Base-by-base conservation (phyloP, 2,113 vertebrate genomes). In the Stercorarius parasiticus region DNA sequence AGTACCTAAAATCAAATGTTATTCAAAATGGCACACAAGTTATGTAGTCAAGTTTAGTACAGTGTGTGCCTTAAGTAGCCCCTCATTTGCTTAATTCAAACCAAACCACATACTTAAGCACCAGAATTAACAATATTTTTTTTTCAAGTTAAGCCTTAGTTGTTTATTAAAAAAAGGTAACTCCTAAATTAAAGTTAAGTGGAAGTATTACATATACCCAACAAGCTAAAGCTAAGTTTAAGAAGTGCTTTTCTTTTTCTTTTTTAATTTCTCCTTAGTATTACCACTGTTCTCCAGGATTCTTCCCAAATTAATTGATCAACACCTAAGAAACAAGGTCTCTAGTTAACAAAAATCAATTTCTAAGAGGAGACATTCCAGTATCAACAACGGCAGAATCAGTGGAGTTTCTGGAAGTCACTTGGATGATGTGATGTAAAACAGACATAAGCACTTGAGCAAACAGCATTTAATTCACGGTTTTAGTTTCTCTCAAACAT, bases 381-480 rank as follows among this genome's bases (percentile, higher is more conserved):
- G 36, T 36, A 70, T 2, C 10, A 86, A 38, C 12, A 79, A 13
- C 45, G 42, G 53, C 2, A 11, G 64, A 84, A 79, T 42, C 73
- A 71, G 11, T 23, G 15, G 22, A 53, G 23, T 43, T 84, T 87
- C 65, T 74, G 17, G 45, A 93, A 92, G 42, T n/a, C 58, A 70
- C 32, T 23, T 76, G 19, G 16, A 34, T 4, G 13, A 52, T 6
- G 17, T 20, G 58, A 72, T 10, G 5, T 40, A 38, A 8, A 86
- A 59, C 5, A 59, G 38, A 81, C 0, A 5, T 2, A 65, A 72
- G 32, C 0, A 2, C 11, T 17, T 53, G 19, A 25, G 29, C 18
- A 77, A 88, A 76, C 9, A 74, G 32, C 15, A 70, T 77, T 72
- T 69, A 80, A 86, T 43, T 50, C 20, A 62, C 2, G 1, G 15